Conservation (phyloP, 2,797 vertebrate genomes). For the Myiothlypis coronata region DNA sequence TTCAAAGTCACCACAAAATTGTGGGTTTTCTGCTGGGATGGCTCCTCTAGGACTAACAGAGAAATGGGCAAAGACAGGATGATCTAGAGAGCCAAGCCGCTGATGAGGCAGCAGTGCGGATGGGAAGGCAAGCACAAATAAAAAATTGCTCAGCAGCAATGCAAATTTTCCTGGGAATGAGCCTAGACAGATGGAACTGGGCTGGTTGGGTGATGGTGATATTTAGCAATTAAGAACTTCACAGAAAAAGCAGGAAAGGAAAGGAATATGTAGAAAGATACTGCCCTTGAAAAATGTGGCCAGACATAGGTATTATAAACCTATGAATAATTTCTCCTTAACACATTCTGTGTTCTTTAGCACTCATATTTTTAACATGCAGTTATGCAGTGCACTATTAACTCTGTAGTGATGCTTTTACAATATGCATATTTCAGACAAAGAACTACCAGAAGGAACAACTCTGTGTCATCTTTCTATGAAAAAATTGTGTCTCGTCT, state of each 20-base stretch:
- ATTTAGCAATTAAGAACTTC: neutral
- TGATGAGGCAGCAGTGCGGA: neutral
- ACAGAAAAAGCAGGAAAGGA: neutral
- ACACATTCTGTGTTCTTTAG: neutral
- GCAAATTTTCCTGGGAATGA: rapidly evolving
- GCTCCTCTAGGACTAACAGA: neutral
- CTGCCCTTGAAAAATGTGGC: neutral
- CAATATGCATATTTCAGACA: conserved; percentile 12
- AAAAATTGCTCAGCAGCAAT: neutral
- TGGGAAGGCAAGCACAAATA: neutral
- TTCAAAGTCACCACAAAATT: neutral
- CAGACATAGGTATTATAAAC: neutral
- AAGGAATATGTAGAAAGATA: neutral
- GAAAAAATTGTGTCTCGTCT: conserved; percentile 20
- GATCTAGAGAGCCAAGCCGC: neutral
- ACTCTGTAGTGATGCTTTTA: neutral
- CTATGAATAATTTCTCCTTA: neutral
- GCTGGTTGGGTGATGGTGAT: neutral
- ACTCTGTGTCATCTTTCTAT: neutral
- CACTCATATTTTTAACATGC: neutral
- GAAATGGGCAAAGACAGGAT: neutral
- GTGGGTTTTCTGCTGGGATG: neutral
- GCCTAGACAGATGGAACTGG: neutral
- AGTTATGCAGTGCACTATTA: neutral
- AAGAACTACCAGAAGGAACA: conserved; percentile 7